These are phyloP conservation scores for Orientallactaga bullata DNA, from an alignment of 2,113 vertebrate species.

Conservation along the genomic window DNA sequence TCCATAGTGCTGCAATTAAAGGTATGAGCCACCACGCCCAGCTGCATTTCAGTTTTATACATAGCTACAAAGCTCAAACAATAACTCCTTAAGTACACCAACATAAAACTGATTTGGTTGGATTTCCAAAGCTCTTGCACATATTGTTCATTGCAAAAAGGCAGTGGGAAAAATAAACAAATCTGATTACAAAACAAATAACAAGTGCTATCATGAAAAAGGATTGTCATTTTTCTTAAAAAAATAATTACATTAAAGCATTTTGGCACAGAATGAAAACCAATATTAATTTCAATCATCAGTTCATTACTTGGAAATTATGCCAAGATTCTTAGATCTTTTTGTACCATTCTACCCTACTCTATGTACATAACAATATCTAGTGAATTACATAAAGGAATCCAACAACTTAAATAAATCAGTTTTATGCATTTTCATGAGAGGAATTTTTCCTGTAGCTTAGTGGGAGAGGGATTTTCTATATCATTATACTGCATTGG, in stretches of 20 bases:
- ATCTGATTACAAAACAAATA: conserved; percentile 35
- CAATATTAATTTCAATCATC: conserved; percentile 18
- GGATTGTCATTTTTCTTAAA: conserved; percentile 15
- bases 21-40: no score
- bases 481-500: neutral
- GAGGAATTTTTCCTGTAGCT: neutral
- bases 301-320: neutral
- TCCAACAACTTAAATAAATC: neutral
- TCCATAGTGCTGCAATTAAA: no score
- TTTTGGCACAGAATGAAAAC: conserved; percentile 44
- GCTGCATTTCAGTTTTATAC: conserved; percentile 58
- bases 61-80: conserved; percentile 1
- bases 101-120: conserved; percentile 19
- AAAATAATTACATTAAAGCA: conserved; percentile 44
- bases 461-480: conserved; percentile 13
- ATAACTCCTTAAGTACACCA: neutral
- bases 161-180: conserved; percentile 34
- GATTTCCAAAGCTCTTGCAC: conserved; percentile 31
- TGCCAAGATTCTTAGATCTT: neutral
- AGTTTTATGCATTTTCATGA: neutral
- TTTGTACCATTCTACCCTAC: neutral
- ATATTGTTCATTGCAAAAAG: neutral
- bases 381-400: conserved; percentile 26
- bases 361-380: neutral
- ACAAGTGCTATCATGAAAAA: conserved; percentile 7